Percentiles rank a stretch among this genome's conserved stretches.
These are phyloP conservation scores for Mythimna lalbum DNA, from an alignment of 2,888 invertebrate genomes.

Conservation along the genomic window DNA sequence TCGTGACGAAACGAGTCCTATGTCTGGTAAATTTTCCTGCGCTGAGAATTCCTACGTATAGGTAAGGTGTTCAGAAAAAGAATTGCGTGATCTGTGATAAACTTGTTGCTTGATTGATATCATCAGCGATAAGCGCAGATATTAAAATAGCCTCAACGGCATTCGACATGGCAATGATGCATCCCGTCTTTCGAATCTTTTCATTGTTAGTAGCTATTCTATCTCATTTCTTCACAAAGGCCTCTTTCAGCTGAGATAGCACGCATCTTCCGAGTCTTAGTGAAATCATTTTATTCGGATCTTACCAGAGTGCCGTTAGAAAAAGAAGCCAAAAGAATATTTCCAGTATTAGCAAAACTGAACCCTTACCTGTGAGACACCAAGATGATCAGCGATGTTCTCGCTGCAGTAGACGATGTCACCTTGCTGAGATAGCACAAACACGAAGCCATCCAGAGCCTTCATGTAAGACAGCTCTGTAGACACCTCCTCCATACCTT, in stretches of 20 bases:
- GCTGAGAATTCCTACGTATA: background rate
- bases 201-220: background rate
- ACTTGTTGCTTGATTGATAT: background rate
- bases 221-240: background rate
- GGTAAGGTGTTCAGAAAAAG: background rate
- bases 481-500: conserved; percentile 84
- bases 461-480: conserved; percentile 93
- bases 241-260: too few relatives aligned
- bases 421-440: conserved; percentile 96
- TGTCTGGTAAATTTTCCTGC: background rate
- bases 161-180: background rate
- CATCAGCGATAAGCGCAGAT: background rate
- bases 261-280: background rate
- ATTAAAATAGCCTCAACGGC: background rate
- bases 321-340: background rate
- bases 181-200: background rate
- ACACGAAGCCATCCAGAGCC: conserved; percentile 97
- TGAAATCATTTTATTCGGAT: background rate
- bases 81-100: background rate
- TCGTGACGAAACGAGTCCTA: conserved; percentile 5
- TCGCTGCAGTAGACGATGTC: conserved; percentile 98
- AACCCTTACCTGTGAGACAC: conserved; percentile 95
- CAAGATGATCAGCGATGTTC: conserved; percentile 97
- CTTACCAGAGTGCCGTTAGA: background rate
- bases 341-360: background rate